These are phyloP conservation scores for Rhamnusium bicolor DNA, from an alignment of 2,888 invertebrate genomes.

Conservation along the genomic window DNA sequence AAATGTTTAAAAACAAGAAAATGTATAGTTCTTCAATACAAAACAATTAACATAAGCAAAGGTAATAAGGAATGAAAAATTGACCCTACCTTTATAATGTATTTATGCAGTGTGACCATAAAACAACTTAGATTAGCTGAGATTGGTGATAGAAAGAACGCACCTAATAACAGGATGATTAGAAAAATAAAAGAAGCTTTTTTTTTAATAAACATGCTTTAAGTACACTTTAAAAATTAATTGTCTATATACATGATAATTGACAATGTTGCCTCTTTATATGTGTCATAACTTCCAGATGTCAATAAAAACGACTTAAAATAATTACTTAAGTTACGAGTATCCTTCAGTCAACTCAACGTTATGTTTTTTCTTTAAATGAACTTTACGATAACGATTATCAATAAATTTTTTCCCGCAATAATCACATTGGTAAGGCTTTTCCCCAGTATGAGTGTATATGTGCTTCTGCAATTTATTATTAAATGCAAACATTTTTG, in stretches of 20 bases:
- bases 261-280: constrained; percentile 30
- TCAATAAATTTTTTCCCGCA: constrained; percentile 60
- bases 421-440: constrained; percentile 57
- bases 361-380: constrained; percentile 58
- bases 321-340: not conserved
- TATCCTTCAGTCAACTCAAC: constrained; percentile 28
- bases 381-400: constrained; percentile 58
- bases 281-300: not conserved
- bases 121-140: too few relatives aligned
- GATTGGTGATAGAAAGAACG: too few relatives aligned
- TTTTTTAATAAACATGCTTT: not conserved
- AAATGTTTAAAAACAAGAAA: too few relatives aligned
- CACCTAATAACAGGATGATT: too few relatives aligned
- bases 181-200: too few relatives aligned
- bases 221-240: not conserved
- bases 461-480: constrained; percentile 60
- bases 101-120: too few relatives aligned
- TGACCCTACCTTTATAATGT: not conserved
- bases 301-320: not conserved
- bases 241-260: constrained; percentile 29
- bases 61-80: too few relatives aligned
- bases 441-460: constrained; percentile 59
- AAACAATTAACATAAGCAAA: too few relatives aligned
- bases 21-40: too few relatives aligned
- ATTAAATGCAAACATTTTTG: constrained; percentile 57